Evolutionary conservation across 2,888 invertebrate species (phyloP), one percentile per base, ranked within the genome.

Genomic region (Linyphia triangularis): DNA sequence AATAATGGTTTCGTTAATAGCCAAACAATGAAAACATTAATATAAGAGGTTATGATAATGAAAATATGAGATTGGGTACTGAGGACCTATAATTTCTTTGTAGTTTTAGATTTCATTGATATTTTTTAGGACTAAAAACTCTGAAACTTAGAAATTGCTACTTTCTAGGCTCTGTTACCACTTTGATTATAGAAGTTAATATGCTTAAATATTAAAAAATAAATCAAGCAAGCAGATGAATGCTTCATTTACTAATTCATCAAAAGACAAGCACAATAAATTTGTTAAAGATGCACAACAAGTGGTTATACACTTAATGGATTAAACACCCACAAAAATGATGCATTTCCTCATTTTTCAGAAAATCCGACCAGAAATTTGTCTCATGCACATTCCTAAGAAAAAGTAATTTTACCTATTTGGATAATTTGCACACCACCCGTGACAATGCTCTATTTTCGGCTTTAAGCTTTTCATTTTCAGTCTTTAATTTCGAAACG

Each of bases 361-460:
- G 70, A 24, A 70, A 43, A 61, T 63, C 19, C 40, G 37, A 84
- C 51, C 75, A 84, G 65, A 30, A 22, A 63, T 75, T 40, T 73
- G 22, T 81, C 69, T 65, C 85, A 89, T 89, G 89, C 89, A 89
- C 89, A 89, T 89, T 85, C 85, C 85, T 77, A 89, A 75, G 51
- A 43, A 75, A 85, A 89, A 79, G 72, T 77, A 73, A 69, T 79
- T 84, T 89, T 90, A 90, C 90, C 90, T 90, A 90, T 90, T 97
- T 97, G 92, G 97, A 97, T 93, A 98, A 94, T 95, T 98, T 99
- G 94, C 98, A 98, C 94, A 99, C 98, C 92, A 99, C 98, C 95
- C 98, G 95, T 93, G 98, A 98, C 93, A 99, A 95, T 92, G 98
- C 98, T 93, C 98, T 98, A 93, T 99, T 99, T 94, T 99, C 99